Conservation (phyloP, 1,140 invertebrate genomes). For the Drosophila bipectinata region DNA sequence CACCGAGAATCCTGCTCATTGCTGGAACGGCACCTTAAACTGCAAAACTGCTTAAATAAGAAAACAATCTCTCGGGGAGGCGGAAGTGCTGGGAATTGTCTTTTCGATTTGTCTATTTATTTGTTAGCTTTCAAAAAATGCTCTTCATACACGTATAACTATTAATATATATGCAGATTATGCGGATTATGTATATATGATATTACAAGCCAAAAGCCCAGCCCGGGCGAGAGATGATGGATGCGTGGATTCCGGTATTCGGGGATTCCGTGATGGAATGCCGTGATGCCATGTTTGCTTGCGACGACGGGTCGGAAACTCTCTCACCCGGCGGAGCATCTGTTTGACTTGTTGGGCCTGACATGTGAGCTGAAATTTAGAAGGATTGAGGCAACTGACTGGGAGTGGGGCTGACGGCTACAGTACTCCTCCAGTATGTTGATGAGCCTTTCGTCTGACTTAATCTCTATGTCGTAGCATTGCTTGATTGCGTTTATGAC, state of each 20-base stretch:
- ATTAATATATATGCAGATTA: slow-evolving; percentile 50
- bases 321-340: slow-evolving; percentile 36
- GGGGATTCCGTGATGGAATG: slow-evolving; percentile 3
- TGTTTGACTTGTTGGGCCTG: slow-evolving; percentile 40
- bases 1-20: background rate
- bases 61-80: slow-evolving; percentile 2
- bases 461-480: slow-evolving; percentile 40
- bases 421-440: slow-evolving; percentile 10
- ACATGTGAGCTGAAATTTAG: slow-evolving; percentile 44
- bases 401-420: background rate
- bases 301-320: slow-evolving; percentile 26
- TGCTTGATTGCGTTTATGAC: slow-evolving; percentile 43
- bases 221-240: slow-evolving; percentile 21
- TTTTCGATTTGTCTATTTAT: slow-evolving; percentile 51
- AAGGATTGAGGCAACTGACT: slow-evolving; percentile 31
- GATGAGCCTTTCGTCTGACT: slow-evolving; percentile 41
- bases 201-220: slow-evolving; percentile 26
- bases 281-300: slow-evolving; percentile 23
- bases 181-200: slow-evolving; percentile 44
- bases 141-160: slow-evolving; percentile 43
- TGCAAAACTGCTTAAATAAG: slow-evolving; percentile 19
- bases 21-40: slow-evolving; percentile 23
- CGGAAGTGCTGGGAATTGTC: slow-evolving; percentile 9
- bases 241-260: slow-evolving; percentile 7
- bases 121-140: slow-evolving; percentile 44